Evolutionary conservation across 1,140 invertebrate genomes (phyloP), one percentile per base, ranked within the genome.

Genomic region (Drosophila biarmipes): DNA sequence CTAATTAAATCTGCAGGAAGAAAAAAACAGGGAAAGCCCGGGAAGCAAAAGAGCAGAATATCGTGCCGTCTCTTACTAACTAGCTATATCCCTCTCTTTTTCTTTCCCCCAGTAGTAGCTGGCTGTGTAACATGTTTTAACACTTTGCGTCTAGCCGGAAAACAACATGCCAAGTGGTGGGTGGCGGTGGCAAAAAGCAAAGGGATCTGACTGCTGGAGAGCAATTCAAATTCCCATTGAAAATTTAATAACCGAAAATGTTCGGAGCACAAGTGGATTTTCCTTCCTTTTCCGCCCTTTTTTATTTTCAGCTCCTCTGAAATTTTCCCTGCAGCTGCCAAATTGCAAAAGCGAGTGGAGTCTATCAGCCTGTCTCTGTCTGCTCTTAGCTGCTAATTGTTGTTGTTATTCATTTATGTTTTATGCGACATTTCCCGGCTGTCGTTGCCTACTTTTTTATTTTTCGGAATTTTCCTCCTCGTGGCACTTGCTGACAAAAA

Each of bases 181-280:
- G 40, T 17, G 17, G 17, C 21, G 40, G 17, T 17, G 38, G 15
- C 1, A n/a, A 5, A 19, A 19, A 43, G 40, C 15, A 11, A 63
- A 19, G 21, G 37, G 37, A 75, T 63, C 72, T 75, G 72, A 38
- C 69, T 62, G 68, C 68, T 63, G 63, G 46, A 56, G 72, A 76
- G 74, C 73, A 77, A 80, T 76, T 80, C 78, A 82, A 73, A 86
- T 86, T 71, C 73, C 78, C 62, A 85, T 85, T 85, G 80, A 85
- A 86, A 86, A 86, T 87, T 86, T 86, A 86, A 86, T 85, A 85
- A 85, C 80, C 81, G 63, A 85, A 85, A 85, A 78, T 73, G 78
- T 84, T 66, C 27, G 34, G 67, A 21, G 40, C 49, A 35, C 19
- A 35, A 69, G 67, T 56, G 46, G 64, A 21, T 68, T 38, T 53